Conservation (phyloP, 2,888 invertebrate genomes). For the Chaetogeoica ovagalla region DNA sequence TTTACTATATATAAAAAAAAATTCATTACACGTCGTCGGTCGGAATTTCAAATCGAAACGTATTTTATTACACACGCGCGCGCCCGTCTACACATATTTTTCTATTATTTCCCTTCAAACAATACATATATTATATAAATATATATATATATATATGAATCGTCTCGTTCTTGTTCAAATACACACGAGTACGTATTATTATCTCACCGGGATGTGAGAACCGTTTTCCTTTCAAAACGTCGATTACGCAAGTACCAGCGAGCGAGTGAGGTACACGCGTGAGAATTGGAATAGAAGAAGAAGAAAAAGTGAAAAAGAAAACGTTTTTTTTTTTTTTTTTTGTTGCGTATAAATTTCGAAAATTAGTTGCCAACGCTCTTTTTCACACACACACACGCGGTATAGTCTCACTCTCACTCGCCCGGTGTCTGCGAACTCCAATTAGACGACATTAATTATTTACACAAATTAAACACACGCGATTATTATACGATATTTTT, state of each 20-base stretch:
- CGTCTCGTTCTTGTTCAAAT: slow-evolving; percentile 21
- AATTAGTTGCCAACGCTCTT: not conserved
- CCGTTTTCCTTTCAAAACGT: slow-evolving; percentile 36
- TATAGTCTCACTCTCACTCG: no score
- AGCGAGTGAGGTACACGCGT: not conserved
- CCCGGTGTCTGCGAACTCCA: no score
- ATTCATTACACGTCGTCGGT: no score
- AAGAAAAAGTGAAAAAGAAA: not conserved
- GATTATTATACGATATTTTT: no score
- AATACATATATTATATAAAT: slow-evolving; percentile 11
- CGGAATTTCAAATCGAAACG: no score
- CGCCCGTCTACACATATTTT: not conserved
- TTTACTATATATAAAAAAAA: no score
- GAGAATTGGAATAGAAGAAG: slow-evolving; percentile 8
- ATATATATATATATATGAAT: not conserved
- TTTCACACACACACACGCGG: no score
- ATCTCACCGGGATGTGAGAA: slow-evolving; percentile 11
- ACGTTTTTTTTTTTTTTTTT: not conserved
- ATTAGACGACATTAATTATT: no score
- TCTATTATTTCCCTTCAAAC: slow-evolving; percentile 10
- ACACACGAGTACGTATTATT: no score
- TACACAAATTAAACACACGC: no score
- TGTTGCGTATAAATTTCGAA: slow-evolving; percentile 19
- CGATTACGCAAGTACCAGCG: slow-evolving; percentile 9
- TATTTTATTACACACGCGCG: not conserved